Percentiles rank a stretch among this genome's conserved stretches.
Evolutionary conservation across 2,797 vertebrate genomes (phyloP).

Genomic region (Myotis vivesi): DNA sequence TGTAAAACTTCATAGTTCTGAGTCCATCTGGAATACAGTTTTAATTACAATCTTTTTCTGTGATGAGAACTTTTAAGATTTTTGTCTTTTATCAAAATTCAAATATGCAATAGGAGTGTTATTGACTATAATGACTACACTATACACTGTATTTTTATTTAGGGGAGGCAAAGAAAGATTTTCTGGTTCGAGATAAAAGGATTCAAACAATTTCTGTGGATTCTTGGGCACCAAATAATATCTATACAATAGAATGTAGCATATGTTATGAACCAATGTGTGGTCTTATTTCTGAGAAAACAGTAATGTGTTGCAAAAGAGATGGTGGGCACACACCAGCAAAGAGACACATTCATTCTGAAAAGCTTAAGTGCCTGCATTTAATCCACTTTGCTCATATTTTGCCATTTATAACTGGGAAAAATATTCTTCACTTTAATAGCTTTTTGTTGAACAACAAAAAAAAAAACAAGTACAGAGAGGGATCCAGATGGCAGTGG

Average conservation of each 20-base stretch:
- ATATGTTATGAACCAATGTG: neutral
- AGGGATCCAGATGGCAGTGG: neutral
- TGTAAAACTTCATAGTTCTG: neutral
- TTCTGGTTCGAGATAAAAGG: constrained; percentile 38
- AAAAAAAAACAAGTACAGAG: neutral
- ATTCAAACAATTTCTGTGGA: constrained; percentile 3
- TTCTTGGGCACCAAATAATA: neutral
- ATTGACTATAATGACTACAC: neutral
- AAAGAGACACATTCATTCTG: neutral
- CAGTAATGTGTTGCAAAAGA: neutral
- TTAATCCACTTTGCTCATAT: neutral
- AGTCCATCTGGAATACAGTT: neutral
- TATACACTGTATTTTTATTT: neutral
- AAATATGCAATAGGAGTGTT: neutral
- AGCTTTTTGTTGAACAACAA: neutral
- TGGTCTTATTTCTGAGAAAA: neutral
- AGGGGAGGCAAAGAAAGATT: neutral
- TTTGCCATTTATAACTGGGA: neutral
- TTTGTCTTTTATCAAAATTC: neutral
- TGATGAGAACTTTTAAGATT: neutral
- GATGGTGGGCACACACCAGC: neutral
- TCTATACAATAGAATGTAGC: neutral
- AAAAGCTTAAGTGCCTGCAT: neutral
- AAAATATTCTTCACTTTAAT: neutral
- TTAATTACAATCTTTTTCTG: neutral